phyloP scores from a whole-genome alignment of 2,113 vertebrate genomes.

The Ameiurus melas region DNA sequence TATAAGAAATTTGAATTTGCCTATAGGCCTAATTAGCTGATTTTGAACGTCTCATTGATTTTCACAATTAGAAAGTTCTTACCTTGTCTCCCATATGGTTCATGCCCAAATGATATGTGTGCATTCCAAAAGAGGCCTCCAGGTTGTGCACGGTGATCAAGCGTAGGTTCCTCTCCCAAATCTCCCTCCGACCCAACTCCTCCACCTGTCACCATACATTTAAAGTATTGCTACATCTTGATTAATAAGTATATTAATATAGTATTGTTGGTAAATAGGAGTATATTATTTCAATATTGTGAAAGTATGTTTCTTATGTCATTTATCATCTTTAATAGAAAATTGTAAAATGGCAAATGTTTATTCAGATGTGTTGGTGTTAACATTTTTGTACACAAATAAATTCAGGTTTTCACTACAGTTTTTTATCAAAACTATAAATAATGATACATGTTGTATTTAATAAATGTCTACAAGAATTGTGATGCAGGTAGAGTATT shows the following conservation, averaged over 20 bases:
- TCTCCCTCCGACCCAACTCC: slow-evolving; percentile 67
- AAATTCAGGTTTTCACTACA: too few relatives aligned
- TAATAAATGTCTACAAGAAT: too few relatives aligned
- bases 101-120: slow-evolving; percentile 83
- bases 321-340: too few relatives aligned
- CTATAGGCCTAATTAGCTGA: background rate
- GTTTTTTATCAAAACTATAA: too few relatives aligned
- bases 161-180: slow-evolving; percentile 85
- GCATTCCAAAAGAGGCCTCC: slow-evolving; percentile 85
- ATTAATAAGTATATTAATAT: background rate
- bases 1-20: background rate
- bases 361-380: too few relatives aligned
- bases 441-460: too few relatives aligned
- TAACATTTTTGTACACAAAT: too few relatives aligned
- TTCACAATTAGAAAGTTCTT: slow-evolving; percentile 20
- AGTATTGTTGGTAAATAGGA: too few relatives aligned
- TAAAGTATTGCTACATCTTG: background rate
- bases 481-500: too few relatives aligned
- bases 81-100: slow-evolving; percentile 87
- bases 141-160: slow-evolving; percentile 83
- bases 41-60: background rate
- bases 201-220: slow-evolving; percentile 69
- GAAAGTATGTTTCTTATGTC: too few relatives aligned
- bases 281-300: too few relatives aligned
- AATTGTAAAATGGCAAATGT: too few relatives aligned